Evolutionary conservation across 2,797 vertebrate genomes (phyloP), one percentile per base, ranked within the genome.

Genomic region (Rhynchotus rufescens): DNA sequence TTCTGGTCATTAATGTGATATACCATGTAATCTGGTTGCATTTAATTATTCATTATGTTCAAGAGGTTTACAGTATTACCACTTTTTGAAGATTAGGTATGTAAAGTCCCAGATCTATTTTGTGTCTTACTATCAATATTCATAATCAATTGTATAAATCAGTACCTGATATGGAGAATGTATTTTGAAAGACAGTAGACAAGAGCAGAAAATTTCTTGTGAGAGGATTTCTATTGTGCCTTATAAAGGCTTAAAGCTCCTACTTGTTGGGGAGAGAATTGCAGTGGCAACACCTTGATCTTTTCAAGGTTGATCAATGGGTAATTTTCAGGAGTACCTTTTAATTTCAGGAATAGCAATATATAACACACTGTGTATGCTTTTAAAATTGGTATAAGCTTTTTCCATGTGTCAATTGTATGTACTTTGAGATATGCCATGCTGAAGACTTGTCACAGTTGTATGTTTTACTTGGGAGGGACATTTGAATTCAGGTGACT

Each of bases 11-110:
- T 80, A 78, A 74, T 79, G 80, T 94, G 77, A 93, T 90, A 80
- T 51, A 90, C 71, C 68, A 12, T 62, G 49, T 92, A 88, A 89
- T 94, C 66, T 90, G 71, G 23, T n/a, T 68, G 81, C 52, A 92
- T 94, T 96, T 87, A 95, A 92, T 96, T 93, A 95, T 90, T 96
- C 92, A 95, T 90, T 60, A 22, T 67, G 26, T 74, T 93, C 52
- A 84, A 80, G 92, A 65, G 60, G 30, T 83, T 96, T 95, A 86
- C 66, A 83, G 84, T 88, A 89, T 75, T 59, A 64, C 75, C 28
- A n/a, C 1, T 8, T 91, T 89, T 89, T 92, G 84, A 92, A 94
- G 68, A 67, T 91, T 83, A 74, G 62, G 68, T 93, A 67, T 2
- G 0, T 69, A 36, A 45, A 52, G 51, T 93, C 80, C 65, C 73